These are phyloP conservation scores for Salarias fasciatus DNA, from an alignment of 2,797 vertebrate genomes.

Conservation along the genomic window DNA sequence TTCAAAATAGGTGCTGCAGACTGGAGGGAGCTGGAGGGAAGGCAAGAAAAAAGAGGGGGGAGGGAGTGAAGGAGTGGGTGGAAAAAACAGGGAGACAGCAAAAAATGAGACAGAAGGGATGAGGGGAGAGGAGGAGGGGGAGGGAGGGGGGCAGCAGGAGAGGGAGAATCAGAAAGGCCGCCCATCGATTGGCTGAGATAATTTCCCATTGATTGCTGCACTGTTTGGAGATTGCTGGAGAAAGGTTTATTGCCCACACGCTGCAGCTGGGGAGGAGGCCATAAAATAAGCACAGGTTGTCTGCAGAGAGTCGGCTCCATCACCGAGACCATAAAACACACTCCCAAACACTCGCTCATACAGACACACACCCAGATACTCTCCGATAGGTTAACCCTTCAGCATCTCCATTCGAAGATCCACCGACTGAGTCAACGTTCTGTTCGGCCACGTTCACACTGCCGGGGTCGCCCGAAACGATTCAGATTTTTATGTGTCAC, in stretches of 20 bases:
- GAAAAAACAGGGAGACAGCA: conserved; percentile 68
- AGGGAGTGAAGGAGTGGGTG: conserved; percentile 50
- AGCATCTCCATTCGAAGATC: too few species aligned
- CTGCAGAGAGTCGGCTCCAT: conserved; percentile 74
- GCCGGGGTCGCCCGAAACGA: too few species aligned
- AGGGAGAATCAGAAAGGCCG: conserved; percentile 73
- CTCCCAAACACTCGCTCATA: conserved; percentile 20
- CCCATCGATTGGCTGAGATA: conserved; percentile 84
- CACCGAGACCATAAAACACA: conserved; percentile 63
- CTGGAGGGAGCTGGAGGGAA: conserved; percentile 59
- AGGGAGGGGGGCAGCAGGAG: conserved; percentile 56
- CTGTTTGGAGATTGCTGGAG: conserved; percentile 83
- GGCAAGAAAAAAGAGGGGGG: conserved; percentile 22
- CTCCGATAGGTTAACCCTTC: too few species aligned
- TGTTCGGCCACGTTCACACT: too few species aligned
- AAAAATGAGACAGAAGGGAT: conserved; percentile 69
- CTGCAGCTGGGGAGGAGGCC: conserved; percentile 80
- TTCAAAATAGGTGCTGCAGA: conserved; percentile 67
- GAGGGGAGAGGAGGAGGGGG: conserved; percentile 38
- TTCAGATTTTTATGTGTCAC: too few species aligned
- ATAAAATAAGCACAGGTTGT: conserved; percentile 81
- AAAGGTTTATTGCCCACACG: conserved; percentile 85
- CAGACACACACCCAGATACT: conserved; percentile 30
- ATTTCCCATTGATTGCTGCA: conserved; percentile 87
- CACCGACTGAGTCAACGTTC: too few species aligned